A percentile compares a stretch with the other conserved stretches of the same genome.
These are phyloP conservation scores for Phasianus colchicus DNA, from an alignment of 2,113 vertebrate species.

Conservation along the genomic window DNA sequence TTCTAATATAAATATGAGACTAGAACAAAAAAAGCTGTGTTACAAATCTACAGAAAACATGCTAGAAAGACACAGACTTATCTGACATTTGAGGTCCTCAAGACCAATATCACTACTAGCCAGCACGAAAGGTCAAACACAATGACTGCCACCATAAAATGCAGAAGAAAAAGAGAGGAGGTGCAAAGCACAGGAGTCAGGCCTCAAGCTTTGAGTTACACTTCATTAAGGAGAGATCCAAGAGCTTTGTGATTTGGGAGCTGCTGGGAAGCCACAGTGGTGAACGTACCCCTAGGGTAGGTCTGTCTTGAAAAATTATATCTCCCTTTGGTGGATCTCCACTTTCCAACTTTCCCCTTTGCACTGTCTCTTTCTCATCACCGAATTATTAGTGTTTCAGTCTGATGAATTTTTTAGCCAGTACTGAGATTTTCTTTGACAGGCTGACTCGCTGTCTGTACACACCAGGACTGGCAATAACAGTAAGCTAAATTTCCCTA, in stretches of 20 bases:
- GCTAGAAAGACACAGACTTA: background rate
- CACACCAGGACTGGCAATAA: background rate
- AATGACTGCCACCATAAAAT: accelerated
- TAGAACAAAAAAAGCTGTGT: background rate
- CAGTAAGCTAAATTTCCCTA: background rate
- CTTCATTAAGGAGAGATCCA: background rate
- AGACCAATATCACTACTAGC: background rate
- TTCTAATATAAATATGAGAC: background rate
- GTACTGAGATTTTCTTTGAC: background rate
- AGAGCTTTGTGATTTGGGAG: background rate
- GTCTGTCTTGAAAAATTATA: background rate
- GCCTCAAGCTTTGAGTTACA: accelerated
- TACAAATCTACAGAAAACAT: background rate
- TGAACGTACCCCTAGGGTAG: background rate
- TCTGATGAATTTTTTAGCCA: background rate
- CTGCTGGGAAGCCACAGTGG: background rate
- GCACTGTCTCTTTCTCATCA: background rate
- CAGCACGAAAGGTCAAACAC: accelerated
- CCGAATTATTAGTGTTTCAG: background rate
- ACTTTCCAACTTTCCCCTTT: background rate
- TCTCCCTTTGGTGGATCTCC: background rate
- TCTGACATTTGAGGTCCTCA: background rate
- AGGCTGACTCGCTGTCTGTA: background rate
- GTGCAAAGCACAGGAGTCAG: background rate
- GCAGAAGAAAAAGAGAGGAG: background rate